These are phyloP conservation scores for Ophiodon elongatus DNA, from an alignment of 2,113 vertebrate species.

Conservation along the genomic window DNA sequence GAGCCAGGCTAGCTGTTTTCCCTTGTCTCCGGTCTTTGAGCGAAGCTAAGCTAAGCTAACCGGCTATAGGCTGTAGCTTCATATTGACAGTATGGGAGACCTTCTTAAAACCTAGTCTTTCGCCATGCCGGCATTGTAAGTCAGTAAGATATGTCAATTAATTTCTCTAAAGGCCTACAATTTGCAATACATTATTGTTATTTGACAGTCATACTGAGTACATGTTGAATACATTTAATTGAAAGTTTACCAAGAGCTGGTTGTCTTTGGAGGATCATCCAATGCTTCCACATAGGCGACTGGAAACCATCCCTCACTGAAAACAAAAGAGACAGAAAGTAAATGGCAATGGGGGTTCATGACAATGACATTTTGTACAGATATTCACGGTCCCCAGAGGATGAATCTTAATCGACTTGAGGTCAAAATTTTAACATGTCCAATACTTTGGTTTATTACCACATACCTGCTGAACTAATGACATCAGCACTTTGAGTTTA, in stretches of 20 bases:
- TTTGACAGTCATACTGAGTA: background rate
- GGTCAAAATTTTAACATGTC: background rate
- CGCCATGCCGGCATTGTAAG: background rate
- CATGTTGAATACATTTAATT: background rate
- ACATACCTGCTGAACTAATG: background rate
- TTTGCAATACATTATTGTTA: background rate
- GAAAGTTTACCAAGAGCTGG: slow-evolving; percentile 65
- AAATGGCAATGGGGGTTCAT: background rate
- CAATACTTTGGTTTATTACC: background rate
- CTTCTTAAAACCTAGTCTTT: background rate
- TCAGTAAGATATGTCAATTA: background rate
- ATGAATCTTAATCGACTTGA: background rate
- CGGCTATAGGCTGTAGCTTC: too few species aligned
- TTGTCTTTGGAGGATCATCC: slow-evolving; percentile 50
- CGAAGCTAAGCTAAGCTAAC: background rate
- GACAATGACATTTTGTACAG: background rate
- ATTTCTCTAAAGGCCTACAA: background rate
- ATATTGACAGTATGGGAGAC: too few species aligned
- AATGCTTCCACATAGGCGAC: slow-evolving; percentile 73
- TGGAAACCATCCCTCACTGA: slow-evolving; percentile 86
- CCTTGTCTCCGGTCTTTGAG: too few species aligned
- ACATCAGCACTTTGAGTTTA: background rate
- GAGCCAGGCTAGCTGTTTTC: too few species aligned
- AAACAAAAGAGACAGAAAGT: background rate
- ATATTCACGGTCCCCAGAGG: background rate